Percentiles rank a stretch among this genome's conserved stretches.
Evolutionary conservation across 2,888 invertebrate genomes (phyloP).

Genomic region (Autographa pulchrina): DNA sequence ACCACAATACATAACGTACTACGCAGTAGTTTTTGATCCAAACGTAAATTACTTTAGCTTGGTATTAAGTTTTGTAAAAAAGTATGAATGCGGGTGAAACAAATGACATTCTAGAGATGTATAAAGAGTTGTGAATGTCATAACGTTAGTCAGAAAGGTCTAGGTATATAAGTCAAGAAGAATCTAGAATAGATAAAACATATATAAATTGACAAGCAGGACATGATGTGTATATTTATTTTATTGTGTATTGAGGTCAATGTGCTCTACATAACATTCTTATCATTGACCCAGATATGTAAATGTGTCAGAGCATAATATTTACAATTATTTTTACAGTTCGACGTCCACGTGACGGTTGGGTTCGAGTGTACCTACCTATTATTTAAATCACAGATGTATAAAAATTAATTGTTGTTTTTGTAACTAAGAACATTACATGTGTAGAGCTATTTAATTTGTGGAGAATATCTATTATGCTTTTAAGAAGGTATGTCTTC

Average conservation of each 20-base stretch:
- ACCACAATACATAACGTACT: not conserved
- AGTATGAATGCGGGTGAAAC: too few relatives aligned
- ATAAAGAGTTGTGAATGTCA: too few relatives aligned
- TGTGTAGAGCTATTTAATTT: too few relatives aligned
- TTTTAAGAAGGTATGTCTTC: too few relatives aligned
- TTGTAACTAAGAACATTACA: too few relatives aligned
- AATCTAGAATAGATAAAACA: not conserved
- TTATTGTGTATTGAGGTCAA: conserved; percentile 26
- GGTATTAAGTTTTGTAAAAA: too few relatives aligned
- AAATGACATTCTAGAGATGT: too few relatives aligned
- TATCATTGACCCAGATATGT: conserved; percentile 52
- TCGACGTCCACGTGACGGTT: conserved; percentile 16
- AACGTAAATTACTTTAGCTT: too few relatives aligned
- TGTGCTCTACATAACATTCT: conserved; percentile 27
- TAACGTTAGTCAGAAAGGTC: not conserved
- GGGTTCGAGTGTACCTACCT: not conserved
- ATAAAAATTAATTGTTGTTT: too few relatives aligned
- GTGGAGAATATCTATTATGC: too few relatives aligned
- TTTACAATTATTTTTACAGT: conserved; percentile 37
- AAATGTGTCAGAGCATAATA: conserved; percentile 39
- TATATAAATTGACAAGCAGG: not conserved
- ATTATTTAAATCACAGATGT: not conserved
- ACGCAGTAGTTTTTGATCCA: not conserved
- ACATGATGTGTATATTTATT: conserved; percentile 9
- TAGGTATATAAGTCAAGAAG: not conserved